phyloP scores from a whole-genome alignment of 2,888 invertebrate genomes.

The Neoscelio sp. region DNA sequence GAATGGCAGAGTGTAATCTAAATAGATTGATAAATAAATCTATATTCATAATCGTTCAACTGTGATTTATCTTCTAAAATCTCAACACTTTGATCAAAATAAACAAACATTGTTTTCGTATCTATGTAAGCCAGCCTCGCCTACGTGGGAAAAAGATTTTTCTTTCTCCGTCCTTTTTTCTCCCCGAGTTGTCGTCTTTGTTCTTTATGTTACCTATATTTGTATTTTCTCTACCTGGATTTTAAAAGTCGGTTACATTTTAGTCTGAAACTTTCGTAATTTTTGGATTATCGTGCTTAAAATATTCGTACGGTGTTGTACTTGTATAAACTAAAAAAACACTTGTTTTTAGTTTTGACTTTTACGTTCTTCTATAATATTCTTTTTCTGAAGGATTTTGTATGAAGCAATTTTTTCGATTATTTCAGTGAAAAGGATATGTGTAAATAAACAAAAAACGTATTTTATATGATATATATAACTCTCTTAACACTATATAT shows the following conservation, averaged over 20 bases:
- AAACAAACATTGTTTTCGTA: conserved; percentile 23
- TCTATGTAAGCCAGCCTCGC: no score
- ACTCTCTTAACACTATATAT: no score
- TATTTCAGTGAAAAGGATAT: no score
- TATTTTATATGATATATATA: no score
- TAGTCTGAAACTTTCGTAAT: conserved; percentile 31
- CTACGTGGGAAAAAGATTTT: conserved; percentile 15
- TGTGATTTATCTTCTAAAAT: conserved; percentile 1
- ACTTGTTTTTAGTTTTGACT: no score
- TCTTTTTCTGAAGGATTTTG: no score
- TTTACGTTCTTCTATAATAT: no score
- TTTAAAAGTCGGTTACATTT: conserved; percentile 27
- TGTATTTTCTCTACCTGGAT: conserved; percentile 32
- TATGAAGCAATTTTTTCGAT: no score
- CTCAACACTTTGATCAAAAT: neutral
- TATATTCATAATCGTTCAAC: no score
- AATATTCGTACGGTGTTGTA: conserved; percentile 9
- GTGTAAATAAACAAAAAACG: no score
- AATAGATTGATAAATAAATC: no score
- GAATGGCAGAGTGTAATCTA: no score
- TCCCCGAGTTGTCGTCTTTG: conserved; percentile 3
- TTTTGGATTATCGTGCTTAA: conserved; percentile 20
- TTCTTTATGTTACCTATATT: conserved; percentile 14
- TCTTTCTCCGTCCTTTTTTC: neutral
- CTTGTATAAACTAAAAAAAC: neutral